A percentile compares a stretch with the other conserved stretches of the same genome.
phyloP scores from a whole-genome alignment of 2,113 vertebrate genomes.

The Lamprologus callipterus region DNA sequence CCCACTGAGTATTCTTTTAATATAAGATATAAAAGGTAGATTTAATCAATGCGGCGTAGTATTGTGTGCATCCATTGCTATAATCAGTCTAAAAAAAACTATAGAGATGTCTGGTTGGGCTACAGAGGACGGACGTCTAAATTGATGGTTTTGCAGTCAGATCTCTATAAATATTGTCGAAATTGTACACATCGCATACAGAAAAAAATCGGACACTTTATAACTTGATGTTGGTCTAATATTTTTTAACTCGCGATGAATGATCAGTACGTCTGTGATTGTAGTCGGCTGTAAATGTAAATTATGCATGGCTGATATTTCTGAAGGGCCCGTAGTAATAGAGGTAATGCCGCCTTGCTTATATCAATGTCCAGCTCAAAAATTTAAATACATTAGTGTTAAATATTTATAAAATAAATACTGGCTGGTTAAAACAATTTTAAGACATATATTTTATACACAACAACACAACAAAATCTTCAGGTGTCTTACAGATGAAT shows the following conservation, averaged over 20 bases:
- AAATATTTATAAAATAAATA: neutral
- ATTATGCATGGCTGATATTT: neutral
- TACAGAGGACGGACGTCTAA: neutral
- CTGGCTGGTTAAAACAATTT: neutral
- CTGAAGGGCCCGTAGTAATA: neutral
- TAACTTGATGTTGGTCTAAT: neutral
- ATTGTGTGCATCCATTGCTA: neutral
- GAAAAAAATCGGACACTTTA: neutral
- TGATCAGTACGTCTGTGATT: neutral
- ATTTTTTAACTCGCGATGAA: neutral
- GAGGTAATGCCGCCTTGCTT: neutral
- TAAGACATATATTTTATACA: neutral
- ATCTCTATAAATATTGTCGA: neutral
- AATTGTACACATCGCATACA: neutral
- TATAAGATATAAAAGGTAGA: neutral
- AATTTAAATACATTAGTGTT: neutral
- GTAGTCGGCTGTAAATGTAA: neutral
- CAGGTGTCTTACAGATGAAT: neutral
- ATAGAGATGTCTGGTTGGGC: neutral
- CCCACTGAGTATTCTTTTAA: neutral
- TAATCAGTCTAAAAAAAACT: neutral
- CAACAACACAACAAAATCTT: neutral
- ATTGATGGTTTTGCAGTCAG: neutral
- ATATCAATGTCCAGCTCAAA: neutral
- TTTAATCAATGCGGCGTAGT: neutral